Conservation (phyloP, 1,140 invertebrate genomes). For the Orussus abietinus region DNA sequence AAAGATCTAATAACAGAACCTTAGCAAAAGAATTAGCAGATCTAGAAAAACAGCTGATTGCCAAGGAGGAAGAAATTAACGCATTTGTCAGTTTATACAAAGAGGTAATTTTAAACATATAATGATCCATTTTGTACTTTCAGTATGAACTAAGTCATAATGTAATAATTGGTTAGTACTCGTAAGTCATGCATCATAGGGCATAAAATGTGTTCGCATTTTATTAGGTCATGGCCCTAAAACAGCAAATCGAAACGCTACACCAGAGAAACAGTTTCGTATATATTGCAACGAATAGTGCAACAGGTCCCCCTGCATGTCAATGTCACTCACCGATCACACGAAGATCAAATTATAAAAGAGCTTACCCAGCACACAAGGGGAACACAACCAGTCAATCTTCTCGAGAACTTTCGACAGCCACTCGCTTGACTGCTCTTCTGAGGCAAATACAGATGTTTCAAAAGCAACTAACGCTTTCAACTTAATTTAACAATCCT, state of each 20-base stretch:
- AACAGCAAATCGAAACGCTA: slow-evolving; percentile 48
- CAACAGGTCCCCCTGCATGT: not conserved
- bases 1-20: slow-evolving; percentile 32
- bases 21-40: slow-evolving; percentile 38
- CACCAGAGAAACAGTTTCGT: slow-evolving; percentile 42
- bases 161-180: not conserved
- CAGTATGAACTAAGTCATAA: not conserved
- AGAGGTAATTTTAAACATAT: slow-evolving; percentile 34
- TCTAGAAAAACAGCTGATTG: slow-evolving; percentile 46
- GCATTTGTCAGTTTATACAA: slow-evolving; percentile 53
- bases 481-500: no score
- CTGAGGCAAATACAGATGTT: slow-evolving; percentile 42
- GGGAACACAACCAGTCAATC: not conserved
- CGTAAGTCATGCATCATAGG: not conserved
- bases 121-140: not conserved
- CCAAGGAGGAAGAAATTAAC: slow-evolving; percentile 55
- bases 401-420: slow-evolving; percentile 25
- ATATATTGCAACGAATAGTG: slow-evolving; percentile 29
- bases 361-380: no score
- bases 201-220: slow-evolving; percentile 6
- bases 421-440: slow-evolving; percentile 28
- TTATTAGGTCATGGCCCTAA: slow-evolving; percentile 43
- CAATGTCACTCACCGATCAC: slow-evolving; percentile 5
- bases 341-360: slow-evolving; percentile 10
- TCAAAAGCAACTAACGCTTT: slow-evolving; percentile 36